Evolutionary conservation across 2,888 invertebrate genomes (phyloP), one percentile per base, ranked within the genome.

Genomic region (Helleia helle): DNA sequence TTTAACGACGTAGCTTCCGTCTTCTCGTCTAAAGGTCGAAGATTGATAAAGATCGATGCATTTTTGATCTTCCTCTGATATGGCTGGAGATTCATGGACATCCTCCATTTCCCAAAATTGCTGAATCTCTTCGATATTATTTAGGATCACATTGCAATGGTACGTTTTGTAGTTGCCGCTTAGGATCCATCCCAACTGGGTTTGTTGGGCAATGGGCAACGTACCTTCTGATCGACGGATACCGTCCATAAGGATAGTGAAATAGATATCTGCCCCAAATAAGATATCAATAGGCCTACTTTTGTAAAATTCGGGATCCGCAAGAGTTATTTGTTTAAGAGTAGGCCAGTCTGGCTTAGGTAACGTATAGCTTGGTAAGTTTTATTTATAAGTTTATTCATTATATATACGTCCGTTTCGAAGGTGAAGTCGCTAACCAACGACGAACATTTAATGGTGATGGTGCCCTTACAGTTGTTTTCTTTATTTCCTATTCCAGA

Each of bases 201-300:
- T 55, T 25, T 50, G 46, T 38, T 53, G 55, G 3, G 48, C 44
- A 12, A 37, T n/a, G n/a, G n/a, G n/a, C n/a, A n/a, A n/a, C n/a
- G n/a, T n/a, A n/a, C n/a, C n/a, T n/a, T n/a, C n/a, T n/a, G n/a
- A n/a, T n/a, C n/a, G n/a, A n/a, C n/a, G n/a, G n/a, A n/a, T n/a
- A n/a, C n/a, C n/a, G n/a, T n/a, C n/a, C n/a, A n/a, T n/a, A n/a
- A n/a, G n/a, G n/a, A n/a, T n/a, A n/a, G n/a, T n/a, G n/a, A n/a
- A n/a, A n/a, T n/a, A n/a, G n/a, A n/a, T n/a, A n/a, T n/a, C n/a
- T n/a, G n/a, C n/a, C n/a, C n/a, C n/a, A n/a, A n/a, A n/a, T n/a
- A n/a, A n/a, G n/a, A n/a, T n/a, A n/a, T n/a, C n/a, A n/a, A n/a
- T n/a, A n/a, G n/a, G n/a, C n/a, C n/a, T n/a, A n/a, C n/a, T n/a